Evolutionary conservation across 2,888 invertebrate species (phyloP), one percentile per base, ranked within the genome.

Genomic region (Latrodectus hesperus): DNA sequence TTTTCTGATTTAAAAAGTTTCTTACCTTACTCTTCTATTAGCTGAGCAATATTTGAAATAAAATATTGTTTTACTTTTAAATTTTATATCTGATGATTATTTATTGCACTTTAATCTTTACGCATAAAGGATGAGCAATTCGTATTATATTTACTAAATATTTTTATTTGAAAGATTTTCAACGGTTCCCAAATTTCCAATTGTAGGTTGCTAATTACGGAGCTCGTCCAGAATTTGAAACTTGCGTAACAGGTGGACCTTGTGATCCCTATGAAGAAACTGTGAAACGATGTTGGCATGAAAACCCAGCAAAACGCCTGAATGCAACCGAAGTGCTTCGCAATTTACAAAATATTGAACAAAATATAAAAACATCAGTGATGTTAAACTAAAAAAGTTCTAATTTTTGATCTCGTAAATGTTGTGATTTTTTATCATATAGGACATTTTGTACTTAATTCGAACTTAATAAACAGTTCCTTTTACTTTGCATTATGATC

Each of bases 181-280:
- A 14, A 16, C 9, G 16, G 0, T 2, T n/a, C 71, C 11, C 9
- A 2, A 14, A 11, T 14, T 51, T 71, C 51, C 51, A 3, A 53
- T 51, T 81, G 11, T 67, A 84, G 84, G 84, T 84, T 53, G 84
- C 74, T 38, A 65, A 84, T 22, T 84, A 84, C n/a, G 72, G 77
- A 1, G 64, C 38, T 14, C 60, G 84, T 4, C 84, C 84, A 17
- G 73, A 8, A 9, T 84, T 84, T 22, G 17, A 60, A 60, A 38
- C 9, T 6, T 9, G 14, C 9, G 14, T 6, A 1, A 17, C 51
- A 0, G 51, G 53, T 38, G 26, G 22, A 38, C n/a, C 52, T 1
- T 11, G 17, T 8, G 9, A 38, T 9, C n/a, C 16, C 8, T 84
- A 70, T 16, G 51, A 60, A 12, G 53, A 65, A 67, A 60, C 60